phyloP scores from a whole-genome alignment of 2,797 vertebrate genomes.

The Staurois parvus region DNA sequence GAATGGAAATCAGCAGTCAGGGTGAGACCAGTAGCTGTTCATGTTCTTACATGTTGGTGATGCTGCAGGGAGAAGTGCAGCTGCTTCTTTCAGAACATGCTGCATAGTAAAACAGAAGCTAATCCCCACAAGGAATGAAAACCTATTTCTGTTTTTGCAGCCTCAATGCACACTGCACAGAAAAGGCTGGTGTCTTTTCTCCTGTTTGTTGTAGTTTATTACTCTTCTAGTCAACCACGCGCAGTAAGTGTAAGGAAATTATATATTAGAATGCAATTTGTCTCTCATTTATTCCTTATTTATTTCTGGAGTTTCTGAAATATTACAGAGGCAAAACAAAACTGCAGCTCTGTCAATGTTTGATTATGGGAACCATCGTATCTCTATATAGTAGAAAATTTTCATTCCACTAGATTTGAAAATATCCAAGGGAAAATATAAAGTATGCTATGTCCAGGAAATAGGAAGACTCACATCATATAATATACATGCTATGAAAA shows the following conservation, averaged over 20 bases:
- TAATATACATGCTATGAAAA: background rate
- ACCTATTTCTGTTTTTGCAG: conserved; percentile 81
- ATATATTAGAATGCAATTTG: conserved; percentile 82
- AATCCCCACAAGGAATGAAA: conserved; percentile 82
- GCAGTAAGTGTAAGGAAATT: conserved; percentile 80
- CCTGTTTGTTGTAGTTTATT: conserved; percentile 82
- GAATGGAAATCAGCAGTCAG: conserved; percentile 68
- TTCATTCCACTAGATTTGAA: conserved; percentile 29
- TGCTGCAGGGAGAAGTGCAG: conserved; percentile 79
- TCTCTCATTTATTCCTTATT: conserved; percentile 75
- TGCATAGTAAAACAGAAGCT: conserved; percentile 74
- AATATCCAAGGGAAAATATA: conserved; percentile 35
- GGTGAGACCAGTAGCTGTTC: conserved; percentile 75
- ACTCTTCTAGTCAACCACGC: conserved; percentile 78
- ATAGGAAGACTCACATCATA: background rate
- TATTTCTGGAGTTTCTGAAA: conserved; percentile 75
- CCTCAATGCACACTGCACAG: conserved; percentile 78
- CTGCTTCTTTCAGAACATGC: conserved; percentile 79
- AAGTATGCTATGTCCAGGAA: conserved; percentile 7
- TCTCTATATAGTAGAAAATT: conserved; percentile 37
- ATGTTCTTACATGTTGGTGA: conserved; percentile 80
- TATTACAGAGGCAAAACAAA: conserved; percentile 69
- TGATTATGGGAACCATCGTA: conserved; percentile 58
- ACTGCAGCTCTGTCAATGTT: conserved; percentile 66
- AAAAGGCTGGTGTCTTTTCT: conserved; percentile 78